Base-by-base conservation (phyloP, 2,797 vertebrate species). In the Buceros bicornis region DNA sequence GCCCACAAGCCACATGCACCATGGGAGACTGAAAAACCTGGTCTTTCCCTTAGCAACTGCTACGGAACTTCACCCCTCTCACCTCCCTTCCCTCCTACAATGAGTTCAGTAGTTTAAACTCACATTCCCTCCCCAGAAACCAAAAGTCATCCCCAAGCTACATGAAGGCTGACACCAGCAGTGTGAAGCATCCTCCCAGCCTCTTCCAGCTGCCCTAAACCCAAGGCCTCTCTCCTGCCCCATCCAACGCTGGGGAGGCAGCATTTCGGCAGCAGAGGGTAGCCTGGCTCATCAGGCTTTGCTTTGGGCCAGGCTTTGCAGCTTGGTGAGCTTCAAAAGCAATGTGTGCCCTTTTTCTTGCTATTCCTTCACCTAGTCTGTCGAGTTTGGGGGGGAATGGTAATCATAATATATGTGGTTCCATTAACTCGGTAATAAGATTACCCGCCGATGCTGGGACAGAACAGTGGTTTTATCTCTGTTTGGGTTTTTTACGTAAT, bases 361-460 rank as follows among this genome's bases (percentile, higher is more conserved):
- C 31, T 28, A 81, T 82, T 94, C 80, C 48, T 84, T 73, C 37
- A n/a, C 16, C 31, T 70, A 37, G 35, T 22, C 79, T 81, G 35
- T 61, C 76, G 76, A 67, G 65, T 56, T 65, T 82, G 37, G 84
- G 48, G 31, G 16, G 13, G 84, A 77, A 31, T 0, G 25, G 40
- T 78, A 67, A 84, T 83, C 77, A 60, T 31, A 72, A 82, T 14
- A 8, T 28, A 67, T 3, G 9, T 81, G 50, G 40, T 57, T 95
- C n/a, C 66, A 87, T 31, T 95, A 47, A 87, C 56, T 82, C 92
- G 92, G 51, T 93, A 96, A 94, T 93, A 47, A 62, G 87, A 97
- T 93, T 93, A 92, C 51, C 26, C 87, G 78, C 26, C 2, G 10
- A 69, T 84, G 37, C 8, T 54, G 24, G 58, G 66, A 89, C 81